Conservation (phyloP, 1,140 invertebrate species). For the Apis dorsata region DNA sequence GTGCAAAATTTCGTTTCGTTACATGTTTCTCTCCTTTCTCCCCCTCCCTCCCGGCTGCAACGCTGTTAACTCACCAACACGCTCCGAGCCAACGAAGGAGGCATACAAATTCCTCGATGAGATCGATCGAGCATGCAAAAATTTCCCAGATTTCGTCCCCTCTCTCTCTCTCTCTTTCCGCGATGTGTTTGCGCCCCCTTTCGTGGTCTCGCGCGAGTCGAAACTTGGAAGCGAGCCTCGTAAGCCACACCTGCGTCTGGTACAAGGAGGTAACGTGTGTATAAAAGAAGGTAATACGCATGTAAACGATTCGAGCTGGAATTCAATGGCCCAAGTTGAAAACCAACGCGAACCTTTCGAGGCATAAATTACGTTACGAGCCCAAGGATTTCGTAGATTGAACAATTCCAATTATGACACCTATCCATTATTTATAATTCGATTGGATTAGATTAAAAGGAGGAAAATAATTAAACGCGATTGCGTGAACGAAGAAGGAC, state of each 20-base stretch:
- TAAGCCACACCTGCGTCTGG: slow-evolving; percentile 60
- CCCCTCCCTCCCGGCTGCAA: neutral
- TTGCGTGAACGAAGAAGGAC: too few species aligned
- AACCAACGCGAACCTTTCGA: slow-evolving; percentile 10
- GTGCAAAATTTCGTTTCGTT: slow-evolving; percentile 54
- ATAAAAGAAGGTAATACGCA: slow-evolving; percentile 68
- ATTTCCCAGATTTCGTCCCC: neutral
- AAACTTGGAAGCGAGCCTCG: slow-evolving; percentile 53
- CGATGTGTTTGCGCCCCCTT: slow-evolving; percentile 22
- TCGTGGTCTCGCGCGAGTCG: slow-evolving; percentile 17
- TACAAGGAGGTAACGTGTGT: slow-evolving; percentile 62
- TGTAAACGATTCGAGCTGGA: slow-evolving; percentile 54
- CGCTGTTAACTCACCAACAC: slow-evolving; percentile 28
- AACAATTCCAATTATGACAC: too few species aligned
- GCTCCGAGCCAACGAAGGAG: neutral
- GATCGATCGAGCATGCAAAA: neutral
- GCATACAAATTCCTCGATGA: slow-evolving; percentile 20
- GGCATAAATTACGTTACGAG: neutral
- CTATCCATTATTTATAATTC: too few species aligned
- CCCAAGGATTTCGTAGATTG: too few species aligned
- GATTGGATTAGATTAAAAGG: too few species aligned
- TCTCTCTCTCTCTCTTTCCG: neutral
- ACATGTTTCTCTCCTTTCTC: slow-evolving; percentile 26
- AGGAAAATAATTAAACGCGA: too few species aligned
- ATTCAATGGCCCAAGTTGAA: slow-evolving; percentile 49